These are phyloP conservation scores for Gortyna flavago DNA, from an alignment of 2,888 invertebrate genomes.

Conservation along the genomic window DNA sequence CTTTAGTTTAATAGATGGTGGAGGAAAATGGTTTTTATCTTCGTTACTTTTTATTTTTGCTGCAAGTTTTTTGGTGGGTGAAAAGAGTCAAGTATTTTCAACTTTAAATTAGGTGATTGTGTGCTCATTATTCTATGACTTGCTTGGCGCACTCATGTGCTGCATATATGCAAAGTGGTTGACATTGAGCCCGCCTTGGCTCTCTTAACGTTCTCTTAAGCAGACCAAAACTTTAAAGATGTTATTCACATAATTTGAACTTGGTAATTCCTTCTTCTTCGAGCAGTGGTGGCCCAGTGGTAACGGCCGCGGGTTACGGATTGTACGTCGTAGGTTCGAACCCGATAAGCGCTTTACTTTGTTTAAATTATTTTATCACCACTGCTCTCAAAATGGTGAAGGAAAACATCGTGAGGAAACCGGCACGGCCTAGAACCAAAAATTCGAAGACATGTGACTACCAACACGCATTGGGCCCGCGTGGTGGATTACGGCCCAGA, in stretches of 20 bases:
- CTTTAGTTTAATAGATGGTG: slow-evolving; percentile 32
- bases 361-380: too few species aligned
- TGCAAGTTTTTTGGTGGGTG: slow-evolving; percentile 17
- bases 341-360: too few species aligned
- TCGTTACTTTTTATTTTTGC: slow-evolving; percentile 30
- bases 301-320: too few species aligned
- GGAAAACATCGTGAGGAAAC: too few species aligned
- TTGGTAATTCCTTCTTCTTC: too few species aligned
- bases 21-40: slow-evolving; percentile 50
- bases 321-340: too few species aligned
- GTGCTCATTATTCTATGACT: not conserved
- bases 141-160: not conserved
- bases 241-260: not conserved
- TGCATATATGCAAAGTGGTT: not conserved
- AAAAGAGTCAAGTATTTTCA: slow-evolving; percentile 21
- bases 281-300: too few species aligned
- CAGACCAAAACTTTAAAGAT: not conserved
- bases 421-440: too few species aligned
- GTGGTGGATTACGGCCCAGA: too few species aligned
- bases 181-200: not conserved
- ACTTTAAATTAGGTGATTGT: not conserved
- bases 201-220: not conserved
- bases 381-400: too few species aligned
- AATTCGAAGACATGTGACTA: too few species aligned
- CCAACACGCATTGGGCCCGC: too few species aligned